Conservation (phyloP, 2,113 vertebrate genomes). For the Eira barbara region DNA sequence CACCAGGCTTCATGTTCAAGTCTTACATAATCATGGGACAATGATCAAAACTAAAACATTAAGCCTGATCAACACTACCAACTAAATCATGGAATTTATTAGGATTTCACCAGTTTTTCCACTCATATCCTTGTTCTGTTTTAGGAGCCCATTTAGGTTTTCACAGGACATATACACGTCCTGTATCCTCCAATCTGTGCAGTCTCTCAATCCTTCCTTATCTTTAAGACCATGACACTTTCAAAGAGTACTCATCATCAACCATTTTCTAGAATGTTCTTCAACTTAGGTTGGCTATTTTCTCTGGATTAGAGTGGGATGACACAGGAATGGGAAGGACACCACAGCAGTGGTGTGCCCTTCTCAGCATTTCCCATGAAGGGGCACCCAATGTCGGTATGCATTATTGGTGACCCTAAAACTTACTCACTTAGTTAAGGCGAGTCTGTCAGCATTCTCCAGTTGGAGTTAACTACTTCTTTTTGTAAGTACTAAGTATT, state of each 20-base stretch:
- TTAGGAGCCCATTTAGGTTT: not conserved
- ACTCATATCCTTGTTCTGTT: not conserved
- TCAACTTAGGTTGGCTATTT: not conserved
- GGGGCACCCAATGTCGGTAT: accelerated
- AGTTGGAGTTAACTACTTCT: not conserved
- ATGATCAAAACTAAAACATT: not conserved
- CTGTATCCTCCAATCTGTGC: not conserved
- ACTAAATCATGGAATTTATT: not conserved
- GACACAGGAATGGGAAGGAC: not conserved
- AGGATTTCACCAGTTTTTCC: not conserved
- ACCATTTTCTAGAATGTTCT: not conserved
- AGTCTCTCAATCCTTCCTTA: not conserved
- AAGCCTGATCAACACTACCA: not conserved
- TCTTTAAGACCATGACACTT: not conserved
- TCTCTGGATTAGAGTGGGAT: not conserved
- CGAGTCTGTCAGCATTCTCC: not conserved
- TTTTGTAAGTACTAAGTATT: not conserved
- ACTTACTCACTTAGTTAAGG: not conserved
- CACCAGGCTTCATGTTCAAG: not conserved
- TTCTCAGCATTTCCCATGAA: not conserved
- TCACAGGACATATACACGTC: not conserved
- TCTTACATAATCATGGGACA: not conserved
- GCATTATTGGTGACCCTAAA: not conserved
- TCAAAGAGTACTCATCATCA: not conserved
- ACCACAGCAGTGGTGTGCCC: accelerated